Base-by-base conservation (phyloP, 2,113 vertebrate species). In the Cyanistes caeruleus region DNA sequence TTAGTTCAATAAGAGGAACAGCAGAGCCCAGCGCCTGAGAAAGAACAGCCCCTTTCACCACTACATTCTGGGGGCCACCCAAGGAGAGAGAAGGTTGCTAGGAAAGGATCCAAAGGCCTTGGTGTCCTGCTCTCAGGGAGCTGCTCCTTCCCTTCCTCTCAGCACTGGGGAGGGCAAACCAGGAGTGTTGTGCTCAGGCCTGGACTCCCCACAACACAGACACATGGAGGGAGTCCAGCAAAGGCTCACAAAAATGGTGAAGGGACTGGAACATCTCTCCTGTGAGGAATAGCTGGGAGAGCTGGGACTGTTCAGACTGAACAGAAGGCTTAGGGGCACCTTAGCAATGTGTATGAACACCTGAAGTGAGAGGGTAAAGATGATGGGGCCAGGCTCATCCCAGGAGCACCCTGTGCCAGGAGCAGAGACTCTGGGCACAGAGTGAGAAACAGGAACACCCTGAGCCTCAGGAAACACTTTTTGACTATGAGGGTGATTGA, bases 401-500 rank as follows among this genome's bases (percentile, higher is more conserved):
- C 49, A 55, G 62, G 10, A 20, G 15, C 77, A 5, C 10, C 10
- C 15, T 5, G n/a, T 1, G 19, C 2, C 51, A 85, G 51, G 35
- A 53, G 30, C 37, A 39, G 37, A 39, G 37, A 39, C 37, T 39
- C 37, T 39, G 37, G 37, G 37, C 37, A 39, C 9, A 39, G 37
- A 39, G 6, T 23, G 48, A 46, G 75, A 58, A 53, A 76, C 8
- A 8, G 49, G 31, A 68, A 46, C 8, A 19, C 15, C 53, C 24
- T 4, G 5, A 72, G 60, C 2, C 7, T 35, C 28, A 63, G 48
- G n/a, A 41, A 83, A 63, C 14, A 7, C 22, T 65, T 56, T 51
- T 4, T 56, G 9, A 33, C 39, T 19, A 1, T 55, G 49, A 85
- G 13, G 17, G 46, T 37, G 30, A 37, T 7, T 0, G 0, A 87